Conservation (phyloP, 2,888 invertebrate species). For the Pseudoips prasinana region DNA sequence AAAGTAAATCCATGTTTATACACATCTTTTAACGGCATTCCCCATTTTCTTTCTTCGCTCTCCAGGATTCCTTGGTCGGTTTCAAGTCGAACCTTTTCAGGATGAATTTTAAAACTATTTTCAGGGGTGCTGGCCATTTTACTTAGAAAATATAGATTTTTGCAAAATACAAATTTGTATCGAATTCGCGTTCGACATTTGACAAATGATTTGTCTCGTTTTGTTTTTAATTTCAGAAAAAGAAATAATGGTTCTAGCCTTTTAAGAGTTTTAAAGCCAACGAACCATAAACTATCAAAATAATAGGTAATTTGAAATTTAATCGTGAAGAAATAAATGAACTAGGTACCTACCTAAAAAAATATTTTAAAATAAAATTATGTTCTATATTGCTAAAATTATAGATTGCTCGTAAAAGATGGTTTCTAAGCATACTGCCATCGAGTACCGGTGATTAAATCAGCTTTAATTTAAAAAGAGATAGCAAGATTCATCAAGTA, state of each 20-base stretch:
- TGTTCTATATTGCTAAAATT: too few species aligned
- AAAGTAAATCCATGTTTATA: slow-evolving; percentile 95
- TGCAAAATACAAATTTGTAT: slow-evolving; percentile 18
- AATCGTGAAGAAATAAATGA: too few species aligned
- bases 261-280: too few species aligned
- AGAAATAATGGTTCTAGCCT: slow-evolving; percentile 4
- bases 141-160: slow-evolving; percentile 12
- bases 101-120: slow-evolving; percentile 55
- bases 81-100: slow-evolving; percentile 69
- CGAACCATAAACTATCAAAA: too few species aligned
- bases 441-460: too few species aligned
- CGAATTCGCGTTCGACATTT: slow-evolving; percentile 11
- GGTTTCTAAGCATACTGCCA: too few species aligned
- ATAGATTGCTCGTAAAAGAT: too few species aligned
- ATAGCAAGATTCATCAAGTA: too few species aligned
- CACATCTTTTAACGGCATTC: slow-evolving; percentile 88
- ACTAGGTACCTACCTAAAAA: too few species aligned
- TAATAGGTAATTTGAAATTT: too few species aligned
- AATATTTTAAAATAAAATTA: too few species aligned
- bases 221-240: slow-evolving; percentile 10
- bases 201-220: slow-evolving; percentile 2
- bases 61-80: slow-evolving; percentile 75
- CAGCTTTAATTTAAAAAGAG: too few species aligned
- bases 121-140: slow-evolving; percentile 58
- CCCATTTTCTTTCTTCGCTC: slow-evolving; percentile 83